Conservation (phyloP, 1,140 invertebrate species). For the Helicoverpa zea region DNA sequence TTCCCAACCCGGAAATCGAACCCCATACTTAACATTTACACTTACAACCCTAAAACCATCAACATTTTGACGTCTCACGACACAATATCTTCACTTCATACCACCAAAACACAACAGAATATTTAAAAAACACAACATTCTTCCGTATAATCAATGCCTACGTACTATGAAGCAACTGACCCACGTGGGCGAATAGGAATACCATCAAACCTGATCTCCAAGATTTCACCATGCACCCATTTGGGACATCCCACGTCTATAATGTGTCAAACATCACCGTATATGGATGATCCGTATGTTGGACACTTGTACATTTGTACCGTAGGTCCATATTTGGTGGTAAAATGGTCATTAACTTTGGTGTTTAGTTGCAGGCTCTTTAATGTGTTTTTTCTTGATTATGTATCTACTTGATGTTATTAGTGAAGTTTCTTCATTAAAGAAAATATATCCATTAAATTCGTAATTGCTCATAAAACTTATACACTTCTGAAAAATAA, state of each 20-base stretch:
- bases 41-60: too few species aligned
- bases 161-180: slow-evolving; percentile 12
- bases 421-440: too few species aligned
- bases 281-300: not conserved
- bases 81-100: too few species aligned
- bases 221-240: slow-evolving; percentile 27
- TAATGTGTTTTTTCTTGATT: too few species aligned
- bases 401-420: too few species aligned
- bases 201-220: slow-evolving; percentile 22
- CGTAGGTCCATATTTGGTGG: not conserved
- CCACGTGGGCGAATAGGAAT: slow-evolving; percentile 31
- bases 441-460: too few species aligned
- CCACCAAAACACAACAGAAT: not conserved
- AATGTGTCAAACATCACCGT: slow-evolving; percentile 10
- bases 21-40: too few species aligned
- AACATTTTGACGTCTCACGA: too few species aligned
- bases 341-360: not conserved
- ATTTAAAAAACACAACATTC: not conserved
- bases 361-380: too few species aligned
- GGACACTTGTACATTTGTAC: not conserved
- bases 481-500: too few species aligned
- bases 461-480: too few species aligned
- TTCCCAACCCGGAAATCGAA: too few species aligned
- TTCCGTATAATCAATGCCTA: not conserved
- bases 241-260: slow-evolving; percentile 21